A percentile compares a stretch with the other conserved stretches of the same genome.
These are phyloP conservation scores for Drosophila trapezifrons DNA, from an alignment of 1,140 invertebrate species.

Conservation along the genomic window DNA sequence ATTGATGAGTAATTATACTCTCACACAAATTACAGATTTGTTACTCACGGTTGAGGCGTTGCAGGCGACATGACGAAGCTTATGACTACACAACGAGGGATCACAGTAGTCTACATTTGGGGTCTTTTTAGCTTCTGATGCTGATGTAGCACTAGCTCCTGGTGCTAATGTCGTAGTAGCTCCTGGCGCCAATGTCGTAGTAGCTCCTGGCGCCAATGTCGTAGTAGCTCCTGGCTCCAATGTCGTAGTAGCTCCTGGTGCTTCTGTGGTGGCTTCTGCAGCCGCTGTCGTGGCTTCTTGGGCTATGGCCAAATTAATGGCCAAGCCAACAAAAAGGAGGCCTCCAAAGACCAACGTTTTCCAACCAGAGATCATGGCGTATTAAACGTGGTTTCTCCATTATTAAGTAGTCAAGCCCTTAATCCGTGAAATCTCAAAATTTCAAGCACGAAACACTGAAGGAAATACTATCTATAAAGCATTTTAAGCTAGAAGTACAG, in stretches of 20 bases:
- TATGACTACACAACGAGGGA: not conserved
- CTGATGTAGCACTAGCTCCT: no score
- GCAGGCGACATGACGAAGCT: conserved; percentile 27
- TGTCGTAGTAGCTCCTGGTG: no score
- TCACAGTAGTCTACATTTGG: conserved; percentile 15
- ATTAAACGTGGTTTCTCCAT: not conserved
- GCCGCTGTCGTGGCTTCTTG: no score
- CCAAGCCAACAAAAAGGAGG: not conserved
- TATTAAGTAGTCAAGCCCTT: not conserved
- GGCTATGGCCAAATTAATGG: not conserved
- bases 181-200: no score
- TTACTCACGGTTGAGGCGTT: conserved; percentile 6
- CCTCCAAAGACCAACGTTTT: not conserved
- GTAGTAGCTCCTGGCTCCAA: no score
- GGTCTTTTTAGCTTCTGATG: no score
- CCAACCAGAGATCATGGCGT: conserved; percentile 3
- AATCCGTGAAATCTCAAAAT: not conserved
- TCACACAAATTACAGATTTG: no score
- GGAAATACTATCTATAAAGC: not conserved
- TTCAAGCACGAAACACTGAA: not conserved
- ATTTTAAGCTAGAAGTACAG: not conserved
- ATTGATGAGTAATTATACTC: no score
- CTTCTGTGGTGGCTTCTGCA: no score
- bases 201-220: no score
- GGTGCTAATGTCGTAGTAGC: no score